Evolutionary conservation across 2,113 vertebrate genomes (phyloP), one percentile per base, ranked within the genome.

Genomic region (Acrocephalus kingi): DNA sequence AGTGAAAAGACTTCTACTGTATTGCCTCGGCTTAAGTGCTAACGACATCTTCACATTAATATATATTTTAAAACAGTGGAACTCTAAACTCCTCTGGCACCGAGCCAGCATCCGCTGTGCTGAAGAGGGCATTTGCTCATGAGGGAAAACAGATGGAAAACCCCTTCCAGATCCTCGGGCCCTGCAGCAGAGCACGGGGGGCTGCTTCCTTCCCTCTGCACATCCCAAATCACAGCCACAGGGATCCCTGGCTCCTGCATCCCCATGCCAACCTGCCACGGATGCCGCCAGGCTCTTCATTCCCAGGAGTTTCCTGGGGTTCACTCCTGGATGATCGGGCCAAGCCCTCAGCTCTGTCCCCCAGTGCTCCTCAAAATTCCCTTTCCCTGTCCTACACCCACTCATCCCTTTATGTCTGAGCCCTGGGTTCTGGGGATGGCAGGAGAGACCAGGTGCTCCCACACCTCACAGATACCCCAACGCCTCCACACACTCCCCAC

Each of bases 11-110:
- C 75, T 95, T 92, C 90, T 46, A 49, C 88, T 82, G 94, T 95
- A 94, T 88, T 96, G 94, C 95, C 54, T 95, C 68, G 28, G 93
- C 95, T 94, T 95, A 94, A 97, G 96, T 96, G 96, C 96, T 96
- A 97, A 96, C 78, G 87, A 92, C 95, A 97, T 88, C 93, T 96
- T 84, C 93, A 46, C 91, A 73, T 95, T 97, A 96, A 97, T 97
- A 97, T 97, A 97, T 97, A 96, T 97, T 97, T 97, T 90, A 97
- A 95, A 92, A 45, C 88, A 58, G 52, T 87, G 95, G 81, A 97
- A 97, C 86, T 97, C 92, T 86, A 94, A 96, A 91, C 94, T 95
- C 75, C 49, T 68, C 84, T 93, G 96, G 90, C 91, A 69, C 23
- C 1, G 22, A 67, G 93, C 96, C 43, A 1, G 71, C 67, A 52